phyloP scores from a whole-genome alignment of 2,113 vertebrate species.

The Mustela lutreola region DNA sequence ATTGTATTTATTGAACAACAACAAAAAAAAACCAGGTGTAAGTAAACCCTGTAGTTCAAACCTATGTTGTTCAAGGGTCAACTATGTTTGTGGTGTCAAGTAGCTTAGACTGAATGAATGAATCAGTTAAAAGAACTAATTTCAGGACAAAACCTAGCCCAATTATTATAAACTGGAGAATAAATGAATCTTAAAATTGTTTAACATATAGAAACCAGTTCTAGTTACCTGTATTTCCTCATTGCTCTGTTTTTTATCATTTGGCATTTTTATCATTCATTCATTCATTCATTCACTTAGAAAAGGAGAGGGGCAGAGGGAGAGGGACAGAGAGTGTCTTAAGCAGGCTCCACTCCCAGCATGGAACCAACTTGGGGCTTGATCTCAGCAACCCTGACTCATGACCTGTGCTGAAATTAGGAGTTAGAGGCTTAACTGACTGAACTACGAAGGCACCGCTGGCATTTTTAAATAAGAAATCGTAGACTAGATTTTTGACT shows the following conservation, averaged over 20 bases:
- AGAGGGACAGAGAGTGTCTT: background rate
- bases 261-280: background rate
- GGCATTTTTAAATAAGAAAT: background rate
- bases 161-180: background rate
- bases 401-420: background rate
- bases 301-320: background rate
- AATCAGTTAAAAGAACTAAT: constrained; percentile 10
- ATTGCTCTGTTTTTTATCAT: background rate
- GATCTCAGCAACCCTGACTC: background rate
- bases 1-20: background rate
- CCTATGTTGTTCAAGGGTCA: background rate
- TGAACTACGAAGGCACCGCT: background rate
- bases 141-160: background rate
- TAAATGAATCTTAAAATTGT: background rate
- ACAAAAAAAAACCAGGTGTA: background rate
- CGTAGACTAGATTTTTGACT: background rate
- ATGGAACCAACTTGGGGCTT: background rate
- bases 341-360: background rate
- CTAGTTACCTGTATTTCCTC: background rate
- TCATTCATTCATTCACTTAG: background rate
- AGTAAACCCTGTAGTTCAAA: background rate
- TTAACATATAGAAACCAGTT: background rate
- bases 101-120: background rate
- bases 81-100: background rate
- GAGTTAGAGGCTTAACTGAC: background rate